phyloP scores from a whole-genome alignment of 2,797 vertebrate genomes.

The Muraenolepis orangiensis region DNA sequence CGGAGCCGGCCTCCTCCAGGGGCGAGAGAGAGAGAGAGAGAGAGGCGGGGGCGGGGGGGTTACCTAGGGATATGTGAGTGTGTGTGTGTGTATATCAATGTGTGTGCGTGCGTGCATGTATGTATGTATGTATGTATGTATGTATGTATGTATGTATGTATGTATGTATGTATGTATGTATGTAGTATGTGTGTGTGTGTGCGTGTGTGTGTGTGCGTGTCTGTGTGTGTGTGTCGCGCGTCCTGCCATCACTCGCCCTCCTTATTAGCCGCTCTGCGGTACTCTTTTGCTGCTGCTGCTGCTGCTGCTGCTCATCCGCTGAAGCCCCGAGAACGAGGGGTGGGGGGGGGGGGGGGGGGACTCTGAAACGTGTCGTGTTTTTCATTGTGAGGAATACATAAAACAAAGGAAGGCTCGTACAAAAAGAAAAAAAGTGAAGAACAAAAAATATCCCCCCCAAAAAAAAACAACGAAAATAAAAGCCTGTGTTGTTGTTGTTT shows the following conservation, averaged over 20 bases:
- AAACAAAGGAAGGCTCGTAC: conserved; percentile 22
- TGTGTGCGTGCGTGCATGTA: neutral
- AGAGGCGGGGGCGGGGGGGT: too few relatives aligned
- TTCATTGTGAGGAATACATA: conserved; percentile 39
- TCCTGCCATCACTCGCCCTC: conserved; percentile 33
- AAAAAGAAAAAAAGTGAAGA: too few relatives aligned
- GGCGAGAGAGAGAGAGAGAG: too few relatives aligned
- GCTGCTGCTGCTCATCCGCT: neutral
- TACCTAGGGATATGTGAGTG: too few relatives aligned
- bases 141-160: neutral
- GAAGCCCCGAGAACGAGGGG: conserved; percentile 20
- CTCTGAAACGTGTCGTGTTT: conserved; percentile 31
- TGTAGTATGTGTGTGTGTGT: neutral
- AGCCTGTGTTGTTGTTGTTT: neutral
- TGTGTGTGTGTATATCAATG: too few relatives aligned
- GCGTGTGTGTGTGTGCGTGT: too few relatives aligned
- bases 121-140: too few relatives aligned
- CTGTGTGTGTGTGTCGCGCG: conserved; percentile 6
- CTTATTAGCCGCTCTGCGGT: conserved; percentile 42
- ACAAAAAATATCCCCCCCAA: too few relatives aligned
- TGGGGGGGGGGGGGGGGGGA: too few relatives aligned
- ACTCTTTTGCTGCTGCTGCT: conserved; percentile 42
- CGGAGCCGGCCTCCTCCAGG: conserved; percentile 31
- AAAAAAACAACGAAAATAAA: neutral
- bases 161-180: too few relatives aligned